Evolutionary conservation across 2,113 vertebrate species (phyloP).

Genomic region (Centropristis striata): DNA sequence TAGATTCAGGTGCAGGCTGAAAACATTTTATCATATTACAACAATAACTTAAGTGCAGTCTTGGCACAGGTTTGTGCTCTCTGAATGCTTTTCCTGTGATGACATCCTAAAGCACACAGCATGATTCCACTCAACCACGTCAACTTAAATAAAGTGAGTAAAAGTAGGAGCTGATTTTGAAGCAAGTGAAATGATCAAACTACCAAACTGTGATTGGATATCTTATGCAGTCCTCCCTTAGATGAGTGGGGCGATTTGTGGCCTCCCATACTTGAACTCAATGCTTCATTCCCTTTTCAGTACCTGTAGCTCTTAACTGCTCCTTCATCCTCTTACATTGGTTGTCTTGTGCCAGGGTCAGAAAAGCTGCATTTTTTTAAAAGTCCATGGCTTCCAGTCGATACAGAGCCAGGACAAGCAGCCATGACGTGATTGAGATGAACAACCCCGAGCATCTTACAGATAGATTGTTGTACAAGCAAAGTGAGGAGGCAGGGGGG

Average conservation of each 20-base stretch:
- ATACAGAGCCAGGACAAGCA: slow-evolving; percentile 11
- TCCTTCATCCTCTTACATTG: not conserved
- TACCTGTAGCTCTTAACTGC: not conserved
- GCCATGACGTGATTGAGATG: slow-evolving; percentile 15
- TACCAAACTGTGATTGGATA: not conserved
- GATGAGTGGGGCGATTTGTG: not conserved
- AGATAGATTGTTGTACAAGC: slow-evolving; percentile 28
- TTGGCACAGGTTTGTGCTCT: not conserved
- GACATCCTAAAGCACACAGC: too few relatives aligned
- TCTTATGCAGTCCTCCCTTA: not conserved
- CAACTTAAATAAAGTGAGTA: not conserved
- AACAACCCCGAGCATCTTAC: slow-evolving; percentile 43
- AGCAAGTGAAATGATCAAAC: not conserved
- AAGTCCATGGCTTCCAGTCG: not conserved
- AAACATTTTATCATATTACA: not conserved
- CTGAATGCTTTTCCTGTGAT: not conserved
- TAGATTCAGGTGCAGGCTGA: not conserved
- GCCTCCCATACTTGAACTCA: not conserved
- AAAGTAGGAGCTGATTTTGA: not conserved
- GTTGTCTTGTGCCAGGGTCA: slow-evolving; percentile 14
- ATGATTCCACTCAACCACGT: not conserved
- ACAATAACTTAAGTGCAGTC: not conserved
- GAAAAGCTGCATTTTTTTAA: not conserved
- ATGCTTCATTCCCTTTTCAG: not conserved
- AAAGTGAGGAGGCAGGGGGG: slow-evolving; percentile 57